Evolutionary conservation across 1,140 invertebrate genomes (phyloP).

Genomic region (Drosophila sp.): DNA sequence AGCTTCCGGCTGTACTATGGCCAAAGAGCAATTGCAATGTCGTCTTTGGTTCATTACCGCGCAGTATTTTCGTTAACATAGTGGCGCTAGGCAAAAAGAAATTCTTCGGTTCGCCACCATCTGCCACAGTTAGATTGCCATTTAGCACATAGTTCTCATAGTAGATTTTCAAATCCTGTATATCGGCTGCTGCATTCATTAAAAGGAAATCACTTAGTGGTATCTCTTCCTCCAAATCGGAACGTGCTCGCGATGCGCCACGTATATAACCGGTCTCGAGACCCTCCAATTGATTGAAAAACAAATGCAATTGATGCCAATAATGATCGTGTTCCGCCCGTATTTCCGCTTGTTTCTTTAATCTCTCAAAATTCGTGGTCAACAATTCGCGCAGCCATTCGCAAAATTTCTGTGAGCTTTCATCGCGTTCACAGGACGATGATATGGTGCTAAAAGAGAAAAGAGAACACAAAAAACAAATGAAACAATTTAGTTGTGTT

Average conservation of each 20-base stretch:
- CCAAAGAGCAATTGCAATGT: conserved; percentile 80
- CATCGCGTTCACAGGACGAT: conserved; percentile 87
- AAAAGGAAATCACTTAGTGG: conserved; percentile 88
- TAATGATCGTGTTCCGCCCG: conserved; percentile 87
- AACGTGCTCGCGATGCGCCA: conserved; percentile 86
- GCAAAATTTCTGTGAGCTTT: conserved; percentile 82
- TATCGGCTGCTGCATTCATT: conserved; percentile 90
- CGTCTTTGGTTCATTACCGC: conserved; percentile 45
- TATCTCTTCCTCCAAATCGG: conserved; percentile 85
- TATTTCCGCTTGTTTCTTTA: conserved; percentile 87
- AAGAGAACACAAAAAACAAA: not conserved
- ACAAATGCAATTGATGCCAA: conserved; percentile 87
- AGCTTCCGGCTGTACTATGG: conserved; percentile 86
- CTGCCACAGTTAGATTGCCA: conserved; percentile 40
- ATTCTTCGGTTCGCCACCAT: conserved; percentile 55
- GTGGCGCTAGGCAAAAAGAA: conserved; percentile 78
- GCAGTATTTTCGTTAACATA: conserved; percentile 72
- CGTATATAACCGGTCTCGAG: conserved; percentile 88
- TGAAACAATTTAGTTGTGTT: not conserved
- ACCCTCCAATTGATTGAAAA: conserved; percentile 88
- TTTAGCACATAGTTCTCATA: conserved; percentile 76
- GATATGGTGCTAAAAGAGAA: conserved; percentile 85
- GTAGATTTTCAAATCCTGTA: conserved; percentile 86
- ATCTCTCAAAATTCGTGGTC: conserved; percentile 86
- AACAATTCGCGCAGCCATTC: conserved; percentile 73